phyloP scores from a whole-genome alignment of 2,888 invertebrate species.

The Malacosoma neustria region DNA sequence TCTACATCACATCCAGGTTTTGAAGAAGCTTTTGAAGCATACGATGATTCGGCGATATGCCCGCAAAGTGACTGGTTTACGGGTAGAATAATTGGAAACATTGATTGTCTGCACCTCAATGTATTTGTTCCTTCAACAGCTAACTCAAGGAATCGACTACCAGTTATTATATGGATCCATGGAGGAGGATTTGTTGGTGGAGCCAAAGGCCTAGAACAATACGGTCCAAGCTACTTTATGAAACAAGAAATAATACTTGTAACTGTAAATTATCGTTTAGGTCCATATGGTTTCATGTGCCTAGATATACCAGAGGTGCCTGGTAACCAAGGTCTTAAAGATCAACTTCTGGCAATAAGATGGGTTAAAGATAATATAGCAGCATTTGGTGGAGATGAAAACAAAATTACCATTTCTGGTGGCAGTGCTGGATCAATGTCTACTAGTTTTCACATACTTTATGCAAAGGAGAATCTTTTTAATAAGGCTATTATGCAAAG shows the following conservation, averaged over 20 bases:
- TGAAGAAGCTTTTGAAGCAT: constrained; percentile 21
- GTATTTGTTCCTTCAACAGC: constrained; percentile 59
- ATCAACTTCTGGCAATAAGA: constrained; percentile 32
- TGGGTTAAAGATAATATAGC: constrained; percentile 41
- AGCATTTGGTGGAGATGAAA: constrained; percentile 37
- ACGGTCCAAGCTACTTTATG: constrained; percentile 31
- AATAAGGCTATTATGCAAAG: constrained; percentile 30
- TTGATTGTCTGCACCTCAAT: constrained; percentile 27
- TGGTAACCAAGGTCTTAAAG: constrained; percentile 46
- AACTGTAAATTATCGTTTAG: constrained; percentile 34
- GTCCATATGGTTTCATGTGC: constrained; percentile 48
- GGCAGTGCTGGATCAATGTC: constrained; percentile 38
- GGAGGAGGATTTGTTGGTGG: constrained; percentile 37
- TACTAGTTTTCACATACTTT: constrained; percentile 31
- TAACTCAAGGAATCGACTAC: constrained; percentile 20
- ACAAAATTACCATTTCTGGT: constrained; percentile 35
- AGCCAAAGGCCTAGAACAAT: constrained; percentile 15
- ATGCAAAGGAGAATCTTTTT: constrained; percentile 23
- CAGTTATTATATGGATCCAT: constrained; percentile 40
- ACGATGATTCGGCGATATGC: constrained; percentile 25
- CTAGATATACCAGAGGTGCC: constrained; percentile 36
- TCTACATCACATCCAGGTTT: constrained; percentile 15
- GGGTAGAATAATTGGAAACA: constrained; percentile 15
- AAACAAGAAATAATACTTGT: constrained; percentile 31
- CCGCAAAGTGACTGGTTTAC: constrained; percentile 24